These are phyloP conservation scores for Pseudomugil gertrudae DNA, from an alignment of 2,797 vertebrate species.

Conservation along the genomic window DNA sequence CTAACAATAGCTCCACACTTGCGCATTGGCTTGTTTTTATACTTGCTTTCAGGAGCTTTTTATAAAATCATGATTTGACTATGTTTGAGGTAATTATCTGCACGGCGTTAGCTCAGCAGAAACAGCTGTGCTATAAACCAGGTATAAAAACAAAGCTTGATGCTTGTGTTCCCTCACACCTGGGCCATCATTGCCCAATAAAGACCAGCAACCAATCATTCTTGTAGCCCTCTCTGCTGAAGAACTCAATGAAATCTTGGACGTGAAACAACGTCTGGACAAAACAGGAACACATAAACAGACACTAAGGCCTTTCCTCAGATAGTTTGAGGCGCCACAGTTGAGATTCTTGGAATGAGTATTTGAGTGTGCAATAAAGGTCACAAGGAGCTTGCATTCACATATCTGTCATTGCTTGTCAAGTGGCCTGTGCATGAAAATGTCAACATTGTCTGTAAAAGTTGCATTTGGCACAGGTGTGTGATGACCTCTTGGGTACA, in stretches of 20 bases:
- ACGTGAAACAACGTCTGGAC: conserved; percentile 36
- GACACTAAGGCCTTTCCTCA: conserved; percentile 45
- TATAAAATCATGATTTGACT: conserved; percentile 77
- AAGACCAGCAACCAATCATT: conserved; percentile 73
- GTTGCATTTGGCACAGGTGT: conserved; percentile 72
- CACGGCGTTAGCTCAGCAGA: conserved; percentile 64
- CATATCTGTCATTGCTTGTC: conserved; percentile 58
- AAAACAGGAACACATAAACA: conserved; percentile 50
- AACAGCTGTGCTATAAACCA: conserved; percentile 84
- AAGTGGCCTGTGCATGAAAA: conserved; percentile 69
- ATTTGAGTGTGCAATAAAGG: conserved; percentile 61
- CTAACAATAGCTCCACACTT: not conserved
- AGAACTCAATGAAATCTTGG: conserved; percentile 66
- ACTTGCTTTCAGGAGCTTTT: conserved; percentile 63
- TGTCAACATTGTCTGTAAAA: conserved; percentile 81
- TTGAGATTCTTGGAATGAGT: conserved; percentile 52
- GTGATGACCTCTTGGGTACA: conserved; percentile 66
- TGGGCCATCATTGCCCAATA: conserved; percentile 80
- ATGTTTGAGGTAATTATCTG: conserved; percentile 72
- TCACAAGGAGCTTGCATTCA: conserved; percentile 50
- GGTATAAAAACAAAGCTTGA: conserved; percentile 79
- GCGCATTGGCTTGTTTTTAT: conserved; percentile 38
- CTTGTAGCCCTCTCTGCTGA: conserved; percentile 52
- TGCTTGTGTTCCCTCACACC: conserved; percentile 73
- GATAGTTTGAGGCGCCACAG: conserved; percentile 39